Conservation (phyloP, 1,140 invertebrate genomes). For the Rhopalosiphum maidis region DNA sequence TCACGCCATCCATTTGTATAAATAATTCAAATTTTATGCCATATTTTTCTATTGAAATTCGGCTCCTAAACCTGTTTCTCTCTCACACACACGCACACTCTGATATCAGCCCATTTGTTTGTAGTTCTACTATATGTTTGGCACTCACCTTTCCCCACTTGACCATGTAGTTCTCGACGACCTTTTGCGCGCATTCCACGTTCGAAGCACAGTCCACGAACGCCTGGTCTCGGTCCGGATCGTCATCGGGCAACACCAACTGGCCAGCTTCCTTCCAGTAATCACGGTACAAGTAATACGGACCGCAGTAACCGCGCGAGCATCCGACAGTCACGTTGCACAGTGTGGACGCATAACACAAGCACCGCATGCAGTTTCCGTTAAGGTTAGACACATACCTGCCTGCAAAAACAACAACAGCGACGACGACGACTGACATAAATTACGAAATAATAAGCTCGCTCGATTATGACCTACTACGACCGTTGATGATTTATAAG, state of each 20-base stretch:
- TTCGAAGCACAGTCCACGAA: conserved; percentile 70
- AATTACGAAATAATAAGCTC: not conserved
- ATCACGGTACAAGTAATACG: conserved; percentile 69
- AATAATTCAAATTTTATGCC: too few species aligned
- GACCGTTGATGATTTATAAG: not conserved
- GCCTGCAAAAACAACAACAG: not conserved
- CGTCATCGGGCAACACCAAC: conserved; percentile 65
- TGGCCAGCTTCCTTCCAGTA: conserved; percentile 71
- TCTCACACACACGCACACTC: not conserved
- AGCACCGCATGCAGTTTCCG: conserved; percentile 67
- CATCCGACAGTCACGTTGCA: conserved; percentile 67
- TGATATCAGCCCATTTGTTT: not conserved
- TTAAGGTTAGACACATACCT: conserved; percentile 60
- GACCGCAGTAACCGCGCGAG: conserved; percentile 67
- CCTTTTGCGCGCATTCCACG: conserved; percentile 68
- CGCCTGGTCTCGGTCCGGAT: conserved; percentile 65
- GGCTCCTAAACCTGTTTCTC: not conserved
- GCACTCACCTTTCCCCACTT: conserved; percentile 67
- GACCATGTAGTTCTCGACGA: conserved; percentile 69
- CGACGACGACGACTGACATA: too few species aligned
- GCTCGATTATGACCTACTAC: not conserved
- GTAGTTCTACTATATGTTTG: not conserved
- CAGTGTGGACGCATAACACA: conserved; percentile 68
- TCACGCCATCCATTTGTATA: too few species aligned
- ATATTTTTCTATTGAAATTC: not conserved